Evolutionary conservation across 2,888 invertebrate genomes (phyloP).

Genomic region (Clistopyga incitator): DNA sequence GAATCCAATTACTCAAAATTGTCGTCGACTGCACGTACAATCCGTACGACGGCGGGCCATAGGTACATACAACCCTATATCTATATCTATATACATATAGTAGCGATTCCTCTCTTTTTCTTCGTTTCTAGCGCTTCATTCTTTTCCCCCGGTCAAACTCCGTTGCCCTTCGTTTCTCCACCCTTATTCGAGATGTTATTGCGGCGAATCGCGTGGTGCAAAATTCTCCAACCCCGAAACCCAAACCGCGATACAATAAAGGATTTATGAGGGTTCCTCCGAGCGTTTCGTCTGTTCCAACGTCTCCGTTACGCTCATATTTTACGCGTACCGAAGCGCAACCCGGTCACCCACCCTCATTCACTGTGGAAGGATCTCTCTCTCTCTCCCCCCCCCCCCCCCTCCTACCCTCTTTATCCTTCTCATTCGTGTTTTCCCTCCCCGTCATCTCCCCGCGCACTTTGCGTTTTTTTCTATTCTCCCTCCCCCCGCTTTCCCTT

Average conservation of each 20-base stretch:
- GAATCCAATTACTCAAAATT: constrained; percentile 70
- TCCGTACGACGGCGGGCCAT: constrained; percentile 25
- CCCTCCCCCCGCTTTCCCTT: constrained; percentile 3
- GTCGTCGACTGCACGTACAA: constrained; percentile 59
- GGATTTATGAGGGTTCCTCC: constrained; percentile 59
- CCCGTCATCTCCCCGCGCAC: constrained; percentile 29
- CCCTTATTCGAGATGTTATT: constrained; percentile 59
- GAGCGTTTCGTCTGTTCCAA: constrained; percentile 53
- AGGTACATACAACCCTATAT: constrained; percentile 17
- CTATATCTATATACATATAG: constrained; percentile 21
- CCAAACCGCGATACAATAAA: constrained; percentile 58
- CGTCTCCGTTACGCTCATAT: constrained; percentile 63
- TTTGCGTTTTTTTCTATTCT: constrained; percentile 54
- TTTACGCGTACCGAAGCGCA: constrained; percentile 57
- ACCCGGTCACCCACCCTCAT: constrained; percentile 18
- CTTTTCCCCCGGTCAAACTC: constrained; percentile 45
- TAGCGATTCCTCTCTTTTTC: constrained; percentile 25
- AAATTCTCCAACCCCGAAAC: constrained; percentile 19
- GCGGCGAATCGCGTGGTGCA: constrained; percentile 42
- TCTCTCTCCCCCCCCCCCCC: constrained; percentile 2
- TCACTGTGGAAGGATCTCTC: constrained; percentile 42
- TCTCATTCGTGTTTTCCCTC: constrained; percentile 11
- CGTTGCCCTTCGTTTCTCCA: constrained; percentile 17
- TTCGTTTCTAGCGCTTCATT: constrained; percentile 29
- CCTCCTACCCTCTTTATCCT: constrained; percentile 19